A percentile compares a stretch with the other conserved stretches of the same genome.
These are phyloP conservation scores for Amaurobius ferox DNA, from an alignment of 2,888 invertebrate species.

Conservation along the genomic window DNA sequence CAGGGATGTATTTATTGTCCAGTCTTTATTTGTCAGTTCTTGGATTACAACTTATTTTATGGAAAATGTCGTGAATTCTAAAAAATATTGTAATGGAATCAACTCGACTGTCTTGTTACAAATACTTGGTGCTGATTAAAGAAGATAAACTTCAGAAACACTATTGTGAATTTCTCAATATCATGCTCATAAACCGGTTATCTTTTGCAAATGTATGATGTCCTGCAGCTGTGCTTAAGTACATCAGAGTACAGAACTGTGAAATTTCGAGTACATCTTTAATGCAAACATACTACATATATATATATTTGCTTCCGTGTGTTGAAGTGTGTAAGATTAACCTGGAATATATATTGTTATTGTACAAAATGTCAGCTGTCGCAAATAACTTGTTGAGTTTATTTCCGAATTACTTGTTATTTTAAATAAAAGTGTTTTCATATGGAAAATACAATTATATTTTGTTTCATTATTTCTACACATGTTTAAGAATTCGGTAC, in stretches of 20 bases:
- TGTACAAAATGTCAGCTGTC: constrained; percentile 11
- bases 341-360: constrained; percentile 9
- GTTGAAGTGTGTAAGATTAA: background rate
- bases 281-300: background rate
- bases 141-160: background rate
- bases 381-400: constrained; percentile 8
- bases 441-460: too few relatives aligned
- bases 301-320: constrained; percentile 16
- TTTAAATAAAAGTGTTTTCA: constrained; percentile 12
- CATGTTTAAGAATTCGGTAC: too few relatives aligned
- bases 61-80: background rate
- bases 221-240: background rate
- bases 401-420: constrained; percentile 18
- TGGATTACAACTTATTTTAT: background rate
- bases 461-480: too few relatives aligned
- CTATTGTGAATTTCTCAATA: background rate
- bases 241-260: background rate
- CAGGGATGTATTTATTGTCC: background rate
- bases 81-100: background rate
- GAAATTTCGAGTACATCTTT: background rate
- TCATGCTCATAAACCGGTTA: background rate
- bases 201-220: constrained; percentile 1
- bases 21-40: background rate
- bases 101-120: background rate
- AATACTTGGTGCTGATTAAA: background rate